Base-by-base conservation (phyloP, 2,113 vertebrate genomes). In the Rissa tridactyla region DNA sequence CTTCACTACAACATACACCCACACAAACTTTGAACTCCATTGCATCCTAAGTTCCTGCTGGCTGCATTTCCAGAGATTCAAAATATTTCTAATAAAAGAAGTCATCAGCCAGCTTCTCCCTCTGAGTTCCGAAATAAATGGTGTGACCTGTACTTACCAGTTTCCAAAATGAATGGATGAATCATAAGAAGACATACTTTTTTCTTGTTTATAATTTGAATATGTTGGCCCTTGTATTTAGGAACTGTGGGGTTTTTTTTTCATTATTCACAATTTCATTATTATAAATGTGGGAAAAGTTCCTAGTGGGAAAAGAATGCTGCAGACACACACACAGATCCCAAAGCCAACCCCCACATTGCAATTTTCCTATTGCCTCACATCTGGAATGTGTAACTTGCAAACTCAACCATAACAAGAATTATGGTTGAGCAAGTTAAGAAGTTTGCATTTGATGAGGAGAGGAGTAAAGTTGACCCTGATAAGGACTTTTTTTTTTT, bases 331-430 rank as follows among this genome's bases (percentile, higher is more conserved):
- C 52, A 84, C 27, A 82, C 6, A 94, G 70, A 86, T 91, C 89
- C 68, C 78, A 82, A 89, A 73, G 51, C 81, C 89, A 92, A 42
- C 89, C 87, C 84, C 89, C 81, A 15, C 91, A 82, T 76, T 70
- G 46, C 81, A 84, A 32, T 95, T 97, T 96, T 97, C 91, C 81
- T 92, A 14, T 95, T 96, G 89, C 86, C 60, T 95, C 86, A 96
- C 92, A 95, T 96, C 95, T 97, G 97, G 96, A 95, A 96, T 55
- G 75, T 91, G 85, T 96, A 97, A 90, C 81, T 97, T 94, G 36
- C 61, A 94, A 88, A 72, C 78, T 91, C 89, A 88, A 93, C 84
- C 95, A 87, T 96, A 96, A 92, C 80, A 95, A 94, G 84, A 90
- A 69, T 95, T 95, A 94, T 77, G 49, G 66, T 91, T 91, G 77